These are phyloP conservation scores for Sitobion miscanthi DNA, from an alignment of 1,140 invertebrate species.

Conservation along the genomic window DNA sequence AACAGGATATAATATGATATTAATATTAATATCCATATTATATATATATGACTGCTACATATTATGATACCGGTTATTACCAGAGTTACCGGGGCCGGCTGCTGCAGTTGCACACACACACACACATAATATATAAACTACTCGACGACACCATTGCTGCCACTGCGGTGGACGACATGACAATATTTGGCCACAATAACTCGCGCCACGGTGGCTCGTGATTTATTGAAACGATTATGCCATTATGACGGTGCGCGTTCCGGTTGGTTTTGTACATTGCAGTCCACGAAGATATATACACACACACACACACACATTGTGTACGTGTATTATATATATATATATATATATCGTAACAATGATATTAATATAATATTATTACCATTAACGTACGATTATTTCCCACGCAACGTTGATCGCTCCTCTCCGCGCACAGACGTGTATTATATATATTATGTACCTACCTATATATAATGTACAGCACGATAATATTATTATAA, in stretches of 20 bases:
- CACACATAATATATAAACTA: background rate
- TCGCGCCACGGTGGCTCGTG: background rate
- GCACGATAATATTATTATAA: background rate
- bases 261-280: background rate
- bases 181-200: constrained; percentile 33
- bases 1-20: background rate
- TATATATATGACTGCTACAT: background rate
- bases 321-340: background rate
- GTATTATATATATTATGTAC: background rate
- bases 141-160: constrained; percentile 21
- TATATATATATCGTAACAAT: background rate
- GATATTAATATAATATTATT: constrained; percentile 5
- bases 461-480: background rate
- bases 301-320: background rate
- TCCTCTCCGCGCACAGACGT: background rate
- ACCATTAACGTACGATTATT: constrained; percentile 31
- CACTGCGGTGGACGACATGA: background rate
- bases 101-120: too few species aligned
- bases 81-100: background rate
- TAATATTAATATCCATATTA: background rate
- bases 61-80: constrained; percentile 5
- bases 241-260: constrained; percentile 2
- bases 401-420: constrained; percentile 15
- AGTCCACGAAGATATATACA: background rate
- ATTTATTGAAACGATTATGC: constrained; percentile 29